Percentiles rank a stretch among this genome's conserved stretches.
Evolutionary conservation across 1,140 invertebrate genomes (phyloP).

Genomic region (Drosophila willistoni): DNA sequence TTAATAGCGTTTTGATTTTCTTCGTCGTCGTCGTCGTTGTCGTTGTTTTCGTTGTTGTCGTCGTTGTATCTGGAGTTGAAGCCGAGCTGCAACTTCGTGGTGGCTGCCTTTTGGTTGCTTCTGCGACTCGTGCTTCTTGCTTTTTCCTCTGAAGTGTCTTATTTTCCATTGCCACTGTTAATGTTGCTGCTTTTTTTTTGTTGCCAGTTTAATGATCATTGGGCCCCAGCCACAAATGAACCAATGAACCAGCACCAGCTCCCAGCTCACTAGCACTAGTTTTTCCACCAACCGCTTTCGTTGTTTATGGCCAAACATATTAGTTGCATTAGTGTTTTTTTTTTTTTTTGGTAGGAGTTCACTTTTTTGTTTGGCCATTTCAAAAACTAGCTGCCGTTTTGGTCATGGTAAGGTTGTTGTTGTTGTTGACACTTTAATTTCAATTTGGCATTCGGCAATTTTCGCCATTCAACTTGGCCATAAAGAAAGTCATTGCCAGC

Average conservation of each 20-base stretch:
- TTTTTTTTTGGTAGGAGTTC: slow-evolving; percentile 49
- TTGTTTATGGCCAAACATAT: slow-evolving; percentile 78
- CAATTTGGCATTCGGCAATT: slow-evolving; percentile 69
- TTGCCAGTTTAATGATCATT: slow-evolving; percentile 36
- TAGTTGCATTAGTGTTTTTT: slow-evolving; percentile 59
- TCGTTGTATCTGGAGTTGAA: neutral
- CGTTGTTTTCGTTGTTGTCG: slow-evolving; percentile 8
- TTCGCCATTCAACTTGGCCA: slow-evolving; percentile 52
- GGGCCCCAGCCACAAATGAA: slow-evolving; percentile 46
- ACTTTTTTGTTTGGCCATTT: slow-evolving; percentile 65
- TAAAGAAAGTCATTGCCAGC: slow-evolving; percentile 71
- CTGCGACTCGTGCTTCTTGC: slow-evolving; percentile 9
- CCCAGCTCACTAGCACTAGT: slow-evolving; percentile 7
- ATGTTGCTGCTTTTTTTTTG: slow-evolving; percentile 3
- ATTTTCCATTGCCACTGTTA: slow-evolving; percentile 11
- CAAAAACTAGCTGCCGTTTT: slow-evolving; percentile 62
- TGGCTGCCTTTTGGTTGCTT: slow-evolving; percentile 24
- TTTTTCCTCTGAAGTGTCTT: slow-evolving; percentile 25
- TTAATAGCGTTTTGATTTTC: slow-evolving; percentile 78
- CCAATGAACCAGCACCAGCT: slow-evolving; percentile 26
- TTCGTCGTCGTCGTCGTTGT: slow-evolving; percentile 35
- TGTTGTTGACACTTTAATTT: slow-evolving; percentile 71
- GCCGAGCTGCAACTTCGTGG: slow-evolving; percentile 32
- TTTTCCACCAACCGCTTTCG: slow-evolving; percentile 66
- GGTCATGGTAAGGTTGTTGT: slow-evolving; percentile 4